Base-by-base conservation (phyloP, 1,140 invertebrate genomes). In the Drosophila albomicans region DNA sequence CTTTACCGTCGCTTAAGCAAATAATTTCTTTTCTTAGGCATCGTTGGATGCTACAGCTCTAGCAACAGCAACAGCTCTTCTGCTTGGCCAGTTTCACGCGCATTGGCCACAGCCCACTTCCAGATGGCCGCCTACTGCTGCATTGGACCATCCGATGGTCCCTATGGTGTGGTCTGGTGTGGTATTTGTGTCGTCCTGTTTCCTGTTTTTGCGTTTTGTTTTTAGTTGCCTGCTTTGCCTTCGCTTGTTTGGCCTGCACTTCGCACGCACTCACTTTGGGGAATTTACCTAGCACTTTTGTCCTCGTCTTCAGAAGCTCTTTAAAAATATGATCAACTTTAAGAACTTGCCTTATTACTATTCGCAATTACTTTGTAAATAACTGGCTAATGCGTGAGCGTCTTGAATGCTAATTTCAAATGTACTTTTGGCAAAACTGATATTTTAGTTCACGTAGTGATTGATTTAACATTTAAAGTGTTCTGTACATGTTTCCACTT, bases 11-110 rank as follows among this genome's bases (percentile, higher is more conserved):
- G 84, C 76, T 87, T 88, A 87, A 82, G 82, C 82, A 87, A 87
- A 87, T 87, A 88, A 88, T 82, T 88, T 82, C 76, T 82, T 88
- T 87, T 80, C 79, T 88, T 86, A 68, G 82, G 71, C 79, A 77
- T 32, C 25, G 69, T 8, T 45, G 32, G 15, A 16, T 48, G 70
- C 64, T 78, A 8, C 11, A 8, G 32, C 32, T 32, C 32, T 6
- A 41, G 49, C 11, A 20, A 10, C 30, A 41, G 49, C 25, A 10
- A 65, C 70, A 73, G 79, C 54, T 82, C 82, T 88, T 79, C 76
- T 86, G 79, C 82, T 87, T 75, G 70, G 67, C 30, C 65, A 54
- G 61, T 46, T 67, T 38, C 66, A 54, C 64, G 59, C 25, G 45
- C 59, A 56, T 5, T 52, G 41, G 51, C 32, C 45, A 46, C 11